Evolutionary conservation across 2,888 invertebrate species (phyloP), one percentile per base, ranked within the genome.

Genomic region (Terebella lapidaria): DNA sequence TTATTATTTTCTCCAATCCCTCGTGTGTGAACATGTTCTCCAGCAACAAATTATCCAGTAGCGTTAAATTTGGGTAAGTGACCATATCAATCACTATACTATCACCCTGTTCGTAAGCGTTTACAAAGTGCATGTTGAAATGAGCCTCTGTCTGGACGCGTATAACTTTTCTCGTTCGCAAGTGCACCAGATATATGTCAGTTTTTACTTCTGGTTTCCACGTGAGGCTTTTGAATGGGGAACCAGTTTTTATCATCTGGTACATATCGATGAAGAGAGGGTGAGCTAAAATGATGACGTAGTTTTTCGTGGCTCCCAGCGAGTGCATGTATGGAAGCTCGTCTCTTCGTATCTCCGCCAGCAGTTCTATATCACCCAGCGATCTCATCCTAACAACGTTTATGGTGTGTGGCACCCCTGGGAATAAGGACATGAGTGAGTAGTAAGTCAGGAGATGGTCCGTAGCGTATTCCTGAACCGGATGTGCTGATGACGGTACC

Each of bases 311-410:
- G 1, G 72, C 69, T 1, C 72, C 73, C 59, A 77, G 73, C 0
- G 75, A 75, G 60, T 77, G 77, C 76, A 77, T 77, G 61, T 77
- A 77, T 0, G 76, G 76, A 3, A 75, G 26, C 66, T 22, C 71
- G 29, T 2, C 45, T 27, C 74, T 71, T 0, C 59, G 27, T 71
- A 74, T 74, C 20, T 63, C 59, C 0, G 73, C 70, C 24, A 77
- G 62, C 4, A 71, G 61, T 54, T 74, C 71, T 5, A 74, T 62
- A 1, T 71, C 62, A 3, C 61, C 30, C 10, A 66, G 56, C 1
- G 72, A 71, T 56, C 65, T 65, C 15, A 76, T 70, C 28, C 75
- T 63, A 1, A 76, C 61, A 5, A 76, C 56, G 35, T 69, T 68
- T 18, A 76, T 69, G 22, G 55, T 49, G 55, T 70, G 69, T 52